Conservation (phyloP, 2,888 invertebrate genomes). For the Theristus sp. region DNA sequence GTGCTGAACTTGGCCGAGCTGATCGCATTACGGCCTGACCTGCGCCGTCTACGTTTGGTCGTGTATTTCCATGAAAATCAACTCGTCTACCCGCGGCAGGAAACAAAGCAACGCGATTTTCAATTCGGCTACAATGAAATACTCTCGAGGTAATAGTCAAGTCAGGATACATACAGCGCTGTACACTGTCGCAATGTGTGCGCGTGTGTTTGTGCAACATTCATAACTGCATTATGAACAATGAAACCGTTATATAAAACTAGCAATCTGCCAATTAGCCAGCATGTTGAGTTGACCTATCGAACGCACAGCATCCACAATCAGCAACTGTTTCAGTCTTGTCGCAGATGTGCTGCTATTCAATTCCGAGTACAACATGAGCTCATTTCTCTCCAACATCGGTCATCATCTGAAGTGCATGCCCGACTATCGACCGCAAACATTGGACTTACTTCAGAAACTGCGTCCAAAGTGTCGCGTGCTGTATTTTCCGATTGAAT, state of each 20-base stretch:
- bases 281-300: too few relatives aligned
- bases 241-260: too few relatives aligned
- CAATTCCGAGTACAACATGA: conserved; percentile 49
- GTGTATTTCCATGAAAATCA: conserved; percentile 62
- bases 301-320: too few relatives aligned
- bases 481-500: conserved; percentile 43
- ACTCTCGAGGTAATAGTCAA: too few relatives aligned
- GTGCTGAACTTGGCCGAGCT: conserved; percentile 52
- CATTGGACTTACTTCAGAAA: conserved; percentile 38
- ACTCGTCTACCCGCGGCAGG: conserved; percentile 47
- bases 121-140: conserved; percentile 59
- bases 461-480: conserved; percentile 45
- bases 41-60: conserved; percentile 41
- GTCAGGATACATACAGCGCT: too few relatives aligned
- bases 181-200: conserved; percentile 40
- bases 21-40: conserved; percentile 46
- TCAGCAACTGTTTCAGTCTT: conserved; percentile 36
- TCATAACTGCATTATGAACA: too few relatives aligned
- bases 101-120: conserved; percentile 48
- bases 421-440: conserved; percentile 44
- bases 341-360: conserved; percentile 49
- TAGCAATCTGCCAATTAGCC: too few relatives aligned
- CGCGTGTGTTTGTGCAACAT: background rate
- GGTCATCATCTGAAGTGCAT: conserved; percentile 44
- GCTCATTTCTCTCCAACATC: conserved; percentile 47